phyloP scores from a whole-genome alignment of 2,888 invertebrate genomes.

The Epistrophe eligans region DNA sequence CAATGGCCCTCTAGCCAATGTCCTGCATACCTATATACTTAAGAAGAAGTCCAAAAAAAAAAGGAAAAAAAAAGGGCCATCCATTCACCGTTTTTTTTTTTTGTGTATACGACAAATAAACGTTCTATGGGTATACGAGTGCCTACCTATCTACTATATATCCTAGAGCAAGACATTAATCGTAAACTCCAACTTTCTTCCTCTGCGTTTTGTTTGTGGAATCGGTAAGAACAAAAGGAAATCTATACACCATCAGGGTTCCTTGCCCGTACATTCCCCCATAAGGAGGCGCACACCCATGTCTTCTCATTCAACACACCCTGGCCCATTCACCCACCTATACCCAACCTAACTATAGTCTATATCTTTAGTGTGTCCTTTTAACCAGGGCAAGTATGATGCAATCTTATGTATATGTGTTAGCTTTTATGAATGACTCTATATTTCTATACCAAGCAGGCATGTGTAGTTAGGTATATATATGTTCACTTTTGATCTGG shows the following conservation, averaged over 20 bases:
- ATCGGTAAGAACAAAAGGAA: constrained; percentile 60
- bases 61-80: constrained; percentile 53
- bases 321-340: background rate
- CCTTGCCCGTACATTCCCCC: constrained; percentile 47
- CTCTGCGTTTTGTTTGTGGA: constrained; percentile 23
- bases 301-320: background rate
- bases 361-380: constrained; percentile 63
- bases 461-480: too few relatives aligned
- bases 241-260: constrained; percentile 49
- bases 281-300: constrained; percentile 24
- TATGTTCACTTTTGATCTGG: constrained; percentile 66
- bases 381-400: constrained; percentile 76
- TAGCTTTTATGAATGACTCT: constrained; percentile 72
- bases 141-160: constrained; percentile 3
- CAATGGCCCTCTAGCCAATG: constrained; percentile 74
- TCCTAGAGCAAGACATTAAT: constrained; percentile 73
- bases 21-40: constrained; percentile 73
- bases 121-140: background rate
- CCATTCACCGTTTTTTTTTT: constrained; percentile 47
- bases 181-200: constrained; percentile 52
- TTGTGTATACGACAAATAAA: constrained; percentile 26
- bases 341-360: constrained; percentile 19
- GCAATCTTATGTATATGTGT: constrained; percentile 56
- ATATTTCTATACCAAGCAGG: background rate
- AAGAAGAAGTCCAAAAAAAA: constrained; percentile 36